Evolutionary conservation across 1,140 invertebrate genomes (phyloP).

Genomic region (Drosophila paulistorum): DNA sequence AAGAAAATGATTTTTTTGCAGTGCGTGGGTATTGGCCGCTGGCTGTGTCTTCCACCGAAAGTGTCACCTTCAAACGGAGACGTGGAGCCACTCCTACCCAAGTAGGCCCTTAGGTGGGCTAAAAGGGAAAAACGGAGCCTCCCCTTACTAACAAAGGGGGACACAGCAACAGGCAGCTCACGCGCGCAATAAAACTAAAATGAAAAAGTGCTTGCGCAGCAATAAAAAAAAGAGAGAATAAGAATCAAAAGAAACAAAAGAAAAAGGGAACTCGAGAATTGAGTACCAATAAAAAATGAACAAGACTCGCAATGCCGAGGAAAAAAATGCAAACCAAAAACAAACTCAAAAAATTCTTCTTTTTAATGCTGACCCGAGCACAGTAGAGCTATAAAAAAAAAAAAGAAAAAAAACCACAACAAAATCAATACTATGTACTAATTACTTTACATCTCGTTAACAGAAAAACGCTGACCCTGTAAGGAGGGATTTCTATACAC

Average conservation of each 20-base stretch:
- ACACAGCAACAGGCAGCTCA: too few species aligned
- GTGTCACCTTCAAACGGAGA: not conserved
- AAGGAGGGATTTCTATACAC: not conserved
- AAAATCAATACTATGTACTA: not conserved
- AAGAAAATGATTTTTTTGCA: not conserved
- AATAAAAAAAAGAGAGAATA: too few species aligned
- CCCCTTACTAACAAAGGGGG: not conserved
- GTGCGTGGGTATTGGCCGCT: not conserved
- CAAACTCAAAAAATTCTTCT: too few species aligned
- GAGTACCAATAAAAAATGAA: too few species aligned
- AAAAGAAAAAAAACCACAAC: not conserved
- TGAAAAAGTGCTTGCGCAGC: too few species aligned
- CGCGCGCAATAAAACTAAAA: too few species aligned
- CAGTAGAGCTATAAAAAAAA: not conserved
- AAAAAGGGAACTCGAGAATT: too few species aligned
- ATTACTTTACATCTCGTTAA: not conserved
- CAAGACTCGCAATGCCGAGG: too few species aligned
- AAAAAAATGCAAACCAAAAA: too few species aligned
- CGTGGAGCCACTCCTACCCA: conserved; percentile 1
- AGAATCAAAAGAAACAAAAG: not conserved
- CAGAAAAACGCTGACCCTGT: not conserved
- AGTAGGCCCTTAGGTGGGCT: not conserved
- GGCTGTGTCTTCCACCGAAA: conserved; percentile 3
- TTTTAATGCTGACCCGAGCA: too few species aligned
- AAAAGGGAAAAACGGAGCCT: not conserved